Percentiles rank a stretch among this genome's conserved stretches.
These are phyloP conservation scores for Stenodera caucasica DNA, from an alignment of 2,888 invertebrate species.

Conservation along the genomic window DNA sequence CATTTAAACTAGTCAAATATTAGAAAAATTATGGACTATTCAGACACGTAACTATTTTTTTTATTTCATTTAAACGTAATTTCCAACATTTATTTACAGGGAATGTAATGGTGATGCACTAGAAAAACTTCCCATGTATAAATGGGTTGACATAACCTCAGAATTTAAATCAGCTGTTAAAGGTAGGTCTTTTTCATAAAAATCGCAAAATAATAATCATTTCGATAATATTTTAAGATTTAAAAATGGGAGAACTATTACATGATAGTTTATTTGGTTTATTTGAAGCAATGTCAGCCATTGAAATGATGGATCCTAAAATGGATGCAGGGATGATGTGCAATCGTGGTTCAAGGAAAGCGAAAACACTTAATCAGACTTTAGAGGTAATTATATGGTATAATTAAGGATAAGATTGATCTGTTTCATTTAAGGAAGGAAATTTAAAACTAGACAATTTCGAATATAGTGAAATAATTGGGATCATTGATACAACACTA, in stretches of 20 bases:
- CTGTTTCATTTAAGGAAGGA: constrained; percentile 63
- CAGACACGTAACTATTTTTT: constrained; percentile 21
- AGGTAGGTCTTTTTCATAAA: constrained; percentile 31
- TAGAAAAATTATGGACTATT: constrained; percentile 22
- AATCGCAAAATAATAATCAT: background rate
- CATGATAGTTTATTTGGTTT: constrained; percentile 91
- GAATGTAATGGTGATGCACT: constrained; percentile 22
- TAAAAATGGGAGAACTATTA: constrained; percentile 85
- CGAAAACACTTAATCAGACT: constrained; percentile 85
- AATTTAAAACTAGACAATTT: constrained; percentile 77
- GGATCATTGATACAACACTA: constrained; percentile 91
- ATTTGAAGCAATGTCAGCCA: constrained; percentile 99
- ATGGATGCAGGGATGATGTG: constrained; percentile 99
- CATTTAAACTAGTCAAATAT: constrained; percentile 2
- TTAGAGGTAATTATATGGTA: constrained; percentile 63
- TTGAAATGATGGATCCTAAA: constrained; percentile 99
- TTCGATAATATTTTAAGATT: constrained; percentile 56
- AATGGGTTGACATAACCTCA: constrained; percentile 40
- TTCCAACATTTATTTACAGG: constrained; percentile 11
- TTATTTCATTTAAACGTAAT: background rate
- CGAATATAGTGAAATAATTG: constrained; percentile 79
- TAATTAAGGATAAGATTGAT: constrained; percentile 9
- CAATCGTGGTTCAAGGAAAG: constrained; percentile 82
- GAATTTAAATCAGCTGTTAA: constrained; percentile 44
- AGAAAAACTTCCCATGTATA: constrained; percentile 21